Percentiles rank a stretch among this genome's conserved stretches.
Conservation (phyloP, 2,113 vertebrate genomes). For the Turdus rufiventris region DNA sequence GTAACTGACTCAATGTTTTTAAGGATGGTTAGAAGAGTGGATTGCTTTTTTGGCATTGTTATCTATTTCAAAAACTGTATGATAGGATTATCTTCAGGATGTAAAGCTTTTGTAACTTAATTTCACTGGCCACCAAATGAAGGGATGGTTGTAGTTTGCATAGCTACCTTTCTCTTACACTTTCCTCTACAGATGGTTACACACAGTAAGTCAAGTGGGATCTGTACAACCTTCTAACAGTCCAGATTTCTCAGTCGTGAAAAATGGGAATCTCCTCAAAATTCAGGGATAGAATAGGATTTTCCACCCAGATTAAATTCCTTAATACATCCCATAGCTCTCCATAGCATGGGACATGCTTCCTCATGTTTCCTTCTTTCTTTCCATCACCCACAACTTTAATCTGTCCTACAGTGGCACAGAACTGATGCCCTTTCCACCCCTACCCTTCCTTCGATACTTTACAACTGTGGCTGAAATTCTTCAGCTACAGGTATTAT, state of each 20-base stretch:
- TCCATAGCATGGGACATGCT: background rate
- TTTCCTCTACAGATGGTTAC: background rate
- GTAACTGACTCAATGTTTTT: background rate
- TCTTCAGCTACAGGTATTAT: background rate
- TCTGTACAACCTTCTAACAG: background rate
- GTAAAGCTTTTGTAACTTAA: background rate
- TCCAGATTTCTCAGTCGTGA: background rate
- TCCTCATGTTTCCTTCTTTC: background rate
- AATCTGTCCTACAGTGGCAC: background rate
- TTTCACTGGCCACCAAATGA: background rate
- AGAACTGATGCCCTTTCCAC: background rate
- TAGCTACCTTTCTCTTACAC: background rate
- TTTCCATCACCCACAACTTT: background rate
- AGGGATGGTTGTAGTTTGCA: rapidly evolving
- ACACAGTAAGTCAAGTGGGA: rapidly evolving
- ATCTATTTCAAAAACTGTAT: background rate
- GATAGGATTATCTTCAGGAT: background rate
- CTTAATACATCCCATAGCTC: rapidly evolving
- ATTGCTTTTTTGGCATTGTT: background rate
- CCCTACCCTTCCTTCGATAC: background rate
- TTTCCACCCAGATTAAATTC: background rate
- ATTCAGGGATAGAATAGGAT: background rate
- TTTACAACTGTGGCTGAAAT: background rate
- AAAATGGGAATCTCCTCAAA: background rate
- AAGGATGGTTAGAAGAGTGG: background rate